These are phyloP conservation scores for Zaprionus africanus DNA, from an alignment of 1,140 invertebrate genomes.

Conservation along the genomic window DNA sequence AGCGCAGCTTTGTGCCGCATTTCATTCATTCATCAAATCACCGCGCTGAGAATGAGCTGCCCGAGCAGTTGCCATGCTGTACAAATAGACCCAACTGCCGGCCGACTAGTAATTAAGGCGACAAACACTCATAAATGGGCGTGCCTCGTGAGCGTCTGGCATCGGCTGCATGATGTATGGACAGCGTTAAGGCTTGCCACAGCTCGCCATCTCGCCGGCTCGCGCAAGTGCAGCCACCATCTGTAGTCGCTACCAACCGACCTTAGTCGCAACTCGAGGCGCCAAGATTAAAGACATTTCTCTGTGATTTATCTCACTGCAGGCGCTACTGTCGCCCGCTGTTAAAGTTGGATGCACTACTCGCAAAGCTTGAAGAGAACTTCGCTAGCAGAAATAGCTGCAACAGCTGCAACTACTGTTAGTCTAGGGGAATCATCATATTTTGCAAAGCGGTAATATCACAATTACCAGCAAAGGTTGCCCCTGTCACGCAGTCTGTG, in stretches of 20 bases:
- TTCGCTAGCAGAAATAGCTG: not conserved
- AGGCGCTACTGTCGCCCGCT: constrained; percentile 64
- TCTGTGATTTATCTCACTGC: constrained; percentile 74
- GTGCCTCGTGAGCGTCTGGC: constrained; percentile 57
- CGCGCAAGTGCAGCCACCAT: constrained; percentile 28
- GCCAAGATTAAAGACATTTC: constrained; percentile 80
- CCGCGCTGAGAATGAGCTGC: constrained; percentile 24
- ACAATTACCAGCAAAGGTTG: too few species aligned
- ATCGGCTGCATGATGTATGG: constrained; percentile 65
- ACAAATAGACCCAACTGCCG: constrained; percentile 63
- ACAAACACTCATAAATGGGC: constrained; percentile 69
- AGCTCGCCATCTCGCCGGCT: constrained; percentile 21
- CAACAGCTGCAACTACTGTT: constrained; percentile 5
- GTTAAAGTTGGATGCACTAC: constrained; percentile 2
- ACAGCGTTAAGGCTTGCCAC: constrained; percentile 51
- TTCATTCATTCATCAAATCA: constrained; percentile 71
- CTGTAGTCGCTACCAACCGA: constrained; percentile 17
- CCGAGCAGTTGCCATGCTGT: constrained; percentile 52
- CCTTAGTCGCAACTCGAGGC: constrained; percentile 40
- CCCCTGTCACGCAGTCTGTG: too few species aligned
- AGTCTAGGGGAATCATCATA: not conserved
- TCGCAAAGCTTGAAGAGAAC: not conserved
- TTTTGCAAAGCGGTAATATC: not conserved
- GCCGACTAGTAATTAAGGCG: constrained; percentile 74
- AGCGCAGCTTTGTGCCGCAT: constrained; percentile 18